phyloP scores from a whole-genome alignment of 1,140 invertebrate genomes.

The Meloidogyne hapla region DNA sequence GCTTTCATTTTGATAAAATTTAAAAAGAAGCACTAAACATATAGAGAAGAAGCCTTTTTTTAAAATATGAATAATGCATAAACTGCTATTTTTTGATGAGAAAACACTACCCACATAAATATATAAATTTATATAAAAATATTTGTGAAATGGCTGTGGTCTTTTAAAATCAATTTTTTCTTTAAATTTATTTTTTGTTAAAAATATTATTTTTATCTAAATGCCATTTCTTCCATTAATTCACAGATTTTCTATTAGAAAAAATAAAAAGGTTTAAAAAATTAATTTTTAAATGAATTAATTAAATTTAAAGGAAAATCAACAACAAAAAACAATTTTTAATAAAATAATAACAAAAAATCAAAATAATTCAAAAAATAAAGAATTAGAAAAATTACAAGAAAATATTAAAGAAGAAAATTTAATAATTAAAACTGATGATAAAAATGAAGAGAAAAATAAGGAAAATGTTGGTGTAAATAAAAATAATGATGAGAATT shows the following conservation, averaged over 20 bases:
- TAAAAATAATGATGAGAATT: neutral
- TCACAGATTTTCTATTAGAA: neutral
- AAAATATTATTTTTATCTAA: no score
- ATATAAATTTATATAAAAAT: no score
- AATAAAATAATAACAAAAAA: conserved; percentile 3
- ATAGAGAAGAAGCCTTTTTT: neutral
- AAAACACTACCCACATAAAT: neutral
- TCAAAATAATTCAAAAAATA: neutral
- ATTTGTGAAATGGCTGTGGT: no score
- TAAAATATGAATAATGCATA: neutral
- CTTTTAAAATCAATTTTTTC: neutral
- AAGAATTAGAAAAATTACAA: neutral
- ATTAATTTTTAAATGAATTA: neutral
- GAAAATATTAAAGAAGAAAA: neutral
- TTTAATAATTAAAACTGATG: neutral
- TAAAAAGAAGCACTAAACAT: neutral
- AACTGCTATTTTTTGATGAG: neutral
- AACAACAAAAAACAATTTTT: neutral
- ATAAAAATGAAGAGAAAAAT: neutral
- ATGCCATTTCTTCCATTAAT: neutral
- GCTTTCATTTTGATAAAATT: no score
- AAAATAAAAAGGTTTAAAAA: neutral
- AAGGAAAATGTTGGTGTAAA: neutral
- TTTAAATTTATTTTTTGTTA: neutral
- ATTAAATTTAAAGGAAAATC: neutral